These are phyloP conservation scores for Nasonia longicornis DNA, from an alignment of 1,140 invertebrate species.

Conservation along the genomic window DNA sequence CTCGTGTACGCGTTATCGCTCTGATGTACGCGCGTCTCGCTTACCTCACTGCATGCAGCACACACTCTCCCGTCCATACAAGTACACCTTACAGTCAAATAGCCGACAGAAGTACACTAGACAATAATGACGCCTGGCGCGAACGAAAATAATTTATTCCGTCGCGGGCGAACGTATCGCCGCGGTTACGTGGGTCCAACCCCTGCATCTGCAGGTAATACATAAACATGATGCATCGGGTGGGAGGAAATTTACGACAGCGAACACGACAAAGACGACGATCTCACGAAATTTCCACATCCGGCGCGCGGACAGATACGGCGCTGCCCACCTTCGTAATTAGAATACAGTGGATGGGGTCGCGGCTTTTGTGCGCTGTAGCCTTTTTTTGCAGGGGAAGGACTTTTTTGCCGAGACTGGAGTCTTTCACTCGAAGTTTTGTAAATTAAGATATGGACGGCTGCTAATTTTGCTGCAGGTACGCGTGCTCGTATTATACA, in stretches of 20 bases:
- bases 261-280: conserved; percentile 8
- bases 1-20: not conserved
- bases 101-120: conserved; percentile 1
- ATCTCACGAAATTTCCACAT: conserved; percentile 37
- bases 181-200: conserved; percentile 28
- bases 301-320: conserved; percentile 31
- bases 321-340: conserved; percentile 34
- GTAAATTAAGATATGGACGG: not conserved
- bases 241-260: conserved; percentile 55
- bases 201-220: conserved; percentile 33
- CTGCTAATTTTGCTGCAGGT: not conserved
- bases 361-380: too few species aligned
- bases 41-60: not conserved
- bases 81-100: not conserved
- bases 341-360: conserved; percentile 33
- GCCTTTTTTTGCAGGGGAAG: too few species aligned
- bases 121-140: conserved; percentile 20
- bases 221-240: conserved; percentile 51
- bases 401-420: not conserved
- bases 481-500: too few species aligned
- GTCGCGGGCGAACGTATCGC: conserved; percentile 35
- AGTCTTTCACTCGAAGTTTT: not conserved
- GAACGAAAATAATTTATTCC: conserved; percentile 33
- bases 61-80: not conserved
- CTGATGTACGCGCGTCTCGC: conserved; percentile 14